Conservation (phyloP, 2,888 invertebrate species). For the Troglohyphantes excavatus region DNA sequence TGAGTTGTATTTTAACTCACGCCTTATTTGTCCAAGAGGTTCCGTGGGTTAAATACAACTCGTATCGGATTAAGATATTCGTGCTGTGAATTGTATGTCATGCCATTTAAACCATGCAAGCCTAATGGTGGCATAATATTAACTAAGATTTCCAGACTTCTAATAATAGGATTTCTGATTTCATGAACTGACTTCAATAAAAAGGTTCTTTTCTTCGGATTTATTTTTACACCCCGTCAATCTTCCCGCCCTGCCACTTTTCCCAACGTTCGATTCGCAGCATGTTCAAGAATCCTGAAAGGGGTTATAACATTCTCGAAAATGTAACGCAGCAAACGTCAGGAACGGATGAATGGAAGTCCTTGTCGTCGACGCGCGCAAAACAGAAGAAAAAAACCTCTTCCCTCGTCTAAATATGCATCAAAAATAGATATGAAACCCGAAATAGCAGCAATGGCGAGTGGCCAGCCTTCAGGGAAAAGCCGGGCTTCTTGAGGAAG, state of each 20-base stretch:
- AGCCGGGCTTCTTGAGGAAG: neutral
- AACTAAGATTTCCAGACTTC: no score
- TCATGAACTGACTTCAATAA: no score
- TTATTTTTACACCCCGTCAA: neutral
- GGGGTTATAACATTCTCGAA: neutral
- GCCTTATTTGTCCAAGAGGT: no score
- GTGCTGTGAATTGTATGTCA: no score
- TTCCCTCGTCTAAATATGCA: neutral
- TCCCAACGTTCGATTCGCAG: neutral
- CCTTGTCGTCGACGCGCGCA: neutral
- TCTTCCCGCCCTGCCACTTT: neutral
- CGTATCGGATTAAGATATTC: no score
- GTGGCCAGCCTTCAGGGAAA: neutral
- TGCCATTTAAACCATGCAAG: no score
- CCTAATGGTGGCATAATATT: no score
- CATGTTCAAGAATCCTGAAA: neutral
- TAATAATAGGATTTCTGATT: no score
- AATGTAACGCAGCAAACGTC: neutral
- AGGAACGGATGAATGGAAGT: neutral
- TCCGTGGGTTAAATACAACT: no score
- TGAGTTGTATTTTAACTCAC: no score
- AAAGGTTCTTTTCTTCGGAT: no score
- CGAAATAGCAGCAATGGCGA: constrained; percentile 5
- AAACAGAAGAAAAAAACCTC: neutral
- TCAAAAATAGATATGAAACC: constrained; percentile 2